Evolutionary conservation across 2,888 invertebrate species (phyloP), one percentile per base, ranked within the genome.

Genomic region (Cataglyphis rosenhaueri): DNA sequence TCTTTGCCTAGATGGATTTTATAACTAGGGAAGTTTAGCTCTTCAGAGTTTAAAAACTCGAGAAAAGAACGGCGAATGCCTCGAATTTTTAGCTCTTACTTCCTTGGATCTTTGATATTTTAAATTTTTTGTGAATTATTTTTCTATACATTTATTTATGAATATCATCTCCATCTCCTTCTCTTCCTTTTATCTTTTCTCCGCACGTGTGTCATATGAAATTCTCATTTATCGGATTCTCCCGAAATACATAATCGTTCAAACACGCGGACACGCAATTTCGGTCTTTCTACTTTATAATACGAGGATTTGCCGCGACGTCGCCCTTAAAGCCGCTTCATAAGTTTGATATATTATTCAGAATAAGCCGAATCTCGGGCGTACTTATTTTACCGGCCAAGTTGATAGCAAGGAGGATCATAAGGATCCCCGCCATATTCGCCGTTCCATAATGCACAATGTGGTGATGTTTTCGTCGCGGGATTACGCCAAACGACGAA

Each of bases 341-440:
- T 70, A 79, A 79, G 70, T 78, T 78, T 79, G 70, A 79, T 85
- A 73, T 61, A 85, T 85, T 85, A 85, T 85, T 85, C 82, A 85
- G 65, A 41, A 61, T 59, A 64, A 71, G 78, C 75, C 55, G 65
- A 83, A 79, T 75, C 83, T 85, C 81, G 41, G 66, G 57, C 61
- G 70, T 65, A 82, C 82, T 85, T 85, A 65, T 75, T 71, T 82
- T 81, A 35, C 32, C 62, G 61, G 35, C 79, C 62, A 35, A 52
- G 66, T 57, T 79, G 70, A 83, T 79, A 44, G 70, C 79, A 55
- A 83, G 64, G 65, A 79, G 70, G 71, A 78, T 78, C 78, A 59
- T 78, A 70, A 70, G 70, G 70, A 79, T 79, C 70, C 35, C 12
- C 44, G 70, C 44, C 44, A 59, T 78, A 70, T 59, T 70, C 78